phyloP scores from a whole-genome alignment of 2,113 vertebrate genomes.

The Gavialis gangeticus region DNA sequence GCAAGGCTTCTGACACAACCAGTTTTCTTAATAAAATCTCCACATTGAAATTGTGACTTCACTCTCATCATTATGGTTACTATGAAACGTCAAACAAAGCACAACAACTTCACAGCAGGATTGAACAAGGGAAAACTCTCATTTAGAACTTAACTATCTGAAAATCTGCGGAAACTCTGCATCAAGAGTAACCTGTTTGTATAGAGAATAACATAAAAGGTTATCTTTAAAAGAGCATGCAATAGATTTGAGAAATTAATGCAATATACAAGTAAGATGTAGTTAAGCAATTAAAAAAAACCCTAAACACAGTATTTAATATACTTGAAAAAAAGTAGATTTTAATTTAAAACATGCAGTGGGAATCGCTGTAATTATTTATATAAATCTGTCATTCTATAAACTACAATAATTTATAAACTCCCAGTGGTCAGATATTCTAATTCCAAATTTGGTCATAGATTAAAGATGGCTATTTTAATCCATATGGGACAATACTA shows the following conservation, averaged over 20 bases:
- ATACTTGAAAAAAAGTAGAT: constrained; percentile 40
- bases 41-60: not conserved
- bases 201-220: not conserved
- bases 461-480: constrained; percentile 85
- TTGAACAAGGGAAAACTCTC: not conserved
- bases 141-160: not conserved
- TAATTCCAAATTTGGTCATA: constrained; percentile 93
- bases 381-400: constrained; percentile 80
- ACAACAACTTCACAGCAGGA: not conserved
- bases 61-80: constrained; percentile 1
- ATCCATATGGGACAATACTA: constrained; percentile 86
- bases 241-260: constrained; percentile 7
- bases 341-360: constrained; percentile 76
- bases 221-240: constrained; percentile 1
- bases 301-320: not conserved
- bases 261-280: not conserved
- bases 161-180: not conserved
- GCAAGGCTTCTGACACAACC: not conserved
- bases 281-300: not conserved
- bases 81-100: not conserved
- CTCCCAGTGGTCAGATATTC: constrained; percentile 78
- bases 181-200: not conserved
- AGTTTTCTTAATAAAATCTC: not conserved
- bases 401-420: constrained; percentile 83
- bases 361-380: constrained; percentile 78